Conservation (phyloP, 2,113 vertebrate genomes). For the Rhabdornis inornatus region DNA sequence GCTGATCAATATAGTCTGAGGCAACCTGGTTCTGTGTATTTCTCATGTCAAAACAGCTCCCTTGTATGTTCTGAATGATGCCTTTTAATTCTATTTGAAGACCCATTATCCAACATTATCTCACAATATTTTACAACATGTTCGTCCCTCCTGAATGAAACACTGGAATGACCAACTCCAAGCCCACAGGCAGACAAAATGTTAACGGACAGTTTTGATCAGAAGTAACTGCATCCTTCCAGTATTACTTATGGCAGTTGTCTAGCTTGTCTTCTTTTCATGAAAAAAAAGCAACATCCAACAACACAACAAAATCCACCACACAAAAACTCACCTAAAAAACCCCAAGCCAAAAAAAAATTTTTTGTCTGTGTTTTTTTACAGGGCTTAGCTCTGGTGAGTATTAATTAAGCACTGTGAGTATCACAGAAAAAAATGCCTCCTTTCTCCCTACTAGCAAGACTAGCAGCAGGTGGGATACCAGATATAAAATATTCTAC, state of each 20-base stretch:
- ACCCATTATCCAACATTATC: not conserved
- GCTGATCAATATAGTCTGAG: not conserved
- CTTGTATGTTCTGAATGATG: not conserved
- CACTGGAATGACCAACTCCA: not conserved
- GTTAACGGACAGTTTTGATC: not conserved
- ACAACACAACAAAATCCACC: not conserved
- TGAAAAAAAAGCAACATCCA: not conserved
- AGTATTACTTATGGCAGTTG: not conserved
- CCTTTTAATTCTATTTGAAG: not conserved
- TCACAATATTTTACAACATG: not conserved
- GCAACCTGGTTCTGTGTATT: not conserved
- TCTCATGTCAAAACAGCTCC: not conserved
- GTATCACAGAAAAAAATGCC: not conserved
- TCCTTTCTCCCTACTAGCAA: constrained; percentile 30
- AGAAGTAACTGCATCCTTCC: not conserved
- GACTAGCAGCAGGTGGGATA: not conserved
- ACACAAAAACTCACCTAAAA: not conserved
- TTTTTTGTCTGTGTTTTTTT: not conserved
- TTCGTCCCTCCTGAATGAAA: not conserved
- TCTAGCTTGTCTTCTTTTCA: not conserved
- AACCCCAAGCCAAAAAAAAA: no score
- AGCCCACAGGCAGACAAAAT: not conserved
- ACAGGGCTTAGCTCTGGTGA: not conserved
- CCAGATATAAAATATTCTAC: not conserved
- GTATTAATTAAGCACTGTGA: not conserved